Evolutionary conservation across 2,888 invertebrate genomes (phyloP), one percentile per base, ranked within the genome.

Genomic region (Suillia variegata): DNA sequence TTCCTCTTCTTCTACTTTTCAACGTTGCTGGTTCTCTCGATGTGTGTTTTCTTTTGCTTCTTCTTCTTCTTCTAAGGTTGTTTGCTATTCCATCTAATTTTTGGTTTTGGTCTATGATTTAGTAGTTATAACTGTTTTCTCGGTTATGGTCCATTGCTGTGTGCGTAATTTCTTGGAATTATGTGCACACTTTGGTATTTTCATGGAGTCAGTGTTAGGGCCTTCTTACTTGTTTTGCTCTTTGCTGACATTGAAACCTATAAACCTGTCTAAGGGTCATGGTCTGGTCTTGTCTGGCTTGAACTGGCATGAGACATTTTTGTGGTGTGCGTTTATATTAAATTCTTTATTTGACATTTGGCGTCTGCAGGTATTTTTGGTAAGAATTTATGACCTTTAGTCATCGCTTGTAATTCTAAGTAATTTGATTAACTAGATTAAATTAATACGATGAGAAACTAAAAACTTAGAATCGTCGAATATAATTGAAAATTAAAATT

Each of bases 121-220:
- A 78, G 76, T 76, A 70, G 71, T 69, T 77, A 77, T 74, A 78
- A 77, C 78, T 78, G 75, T 77, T 76, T 67, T 49, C 45, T 47
- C 26, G 42, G 48, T 54, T 54, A 31, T 58, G 59, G 62, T 61
- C 59, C 73, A 75, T 70, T 67, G 70, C 67, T 61, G 67, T 69
- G 71, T 26, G 15, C 49, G 58, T 70, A 69, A 75, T 71, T 78
- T 78, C 78, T 74, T 68, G 74, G 78, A 78, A 77, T 75, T 77
- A 75, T 76, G 75, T 77, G 77, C 76, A 78, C 78, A 77, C 73
- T 75, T 78, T 67, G 76, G 75, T 71, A 76, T 76, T 53, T 31
- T 21, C 24, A 8, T 15, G 45, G 26, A 20, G 21, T 13, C n/a
- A 13, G 10, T 38, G 6, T n/a, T 8, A 13, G 4, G 38, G 18